Evolutionary conservation across 2,113 vertebrate genomes (phyloP).

Genomic region (Cololabis saira): DNA sequence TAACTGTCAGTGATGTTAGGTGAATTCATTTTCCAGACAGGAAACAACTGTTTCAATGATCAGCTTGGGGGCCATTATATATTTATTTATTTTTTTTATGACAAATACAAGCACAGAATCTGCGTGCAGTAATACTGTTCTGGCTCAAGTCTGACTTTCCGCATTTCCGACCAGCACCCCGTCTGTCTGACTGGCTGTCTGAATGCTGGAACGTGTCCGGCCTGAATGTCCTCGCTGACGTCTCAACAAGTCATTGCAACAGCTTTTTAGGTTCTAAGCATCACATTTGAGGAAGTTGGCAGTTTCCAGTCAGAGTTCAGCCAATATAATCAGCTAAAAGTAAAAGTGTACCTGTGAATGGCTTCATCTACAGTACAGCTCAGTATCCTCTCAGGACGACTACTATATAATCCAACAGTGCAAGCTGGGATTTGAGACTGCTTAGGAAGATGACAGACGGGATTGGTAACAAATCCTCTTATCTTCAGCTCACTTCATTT

Average conservation of each 20-base stretch:
- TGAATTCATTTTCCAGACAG: conserved; percentile 4
- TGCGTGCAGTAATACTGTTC: too few species aligned
- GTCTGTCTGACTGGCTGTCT: too few species aligned
- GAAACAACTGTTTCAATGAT: background rate
- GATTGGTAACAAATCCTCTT: conserved; percentile 74
- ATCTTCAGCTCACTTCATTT: conserved; percentile 70
- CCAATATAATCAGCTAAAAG: conserved; percentile 17
- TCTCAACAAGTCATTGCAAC: background rate
- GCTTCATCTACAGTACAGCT: conserved; percentile 24
- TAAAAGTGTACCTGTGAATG: conserved; percentile 32
- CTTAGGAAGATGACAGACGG: conserved; percentile 77
- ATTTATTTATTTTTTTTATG: too few species aligned
- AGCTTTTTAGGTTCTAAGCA: background rate
- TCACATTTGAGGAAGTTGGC: background rate
- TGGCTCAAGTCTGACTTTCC: too few species aligned
- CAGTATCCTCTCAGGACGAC: conserved; percentile 52
- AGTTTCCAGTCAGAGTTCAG: conserved; percentile 5
- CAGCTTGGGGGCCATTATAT: too few species aligned
- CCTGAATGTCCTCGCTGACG: too few species aligned
- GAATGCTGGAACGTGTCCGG: too few species aligned
- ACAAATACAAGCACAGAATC: too few species aligned
- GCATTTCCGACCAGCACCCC: too few species aligned
- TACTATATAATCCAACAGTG: conserved; percentile 52
- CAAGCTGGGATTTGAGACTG: conserved; percentile 66
- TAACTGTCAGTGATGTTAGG: background rate